Base-by-base conservation (phyloP, 2,113 vertebrate genomes). In the Equus przewalskii region DNA sequence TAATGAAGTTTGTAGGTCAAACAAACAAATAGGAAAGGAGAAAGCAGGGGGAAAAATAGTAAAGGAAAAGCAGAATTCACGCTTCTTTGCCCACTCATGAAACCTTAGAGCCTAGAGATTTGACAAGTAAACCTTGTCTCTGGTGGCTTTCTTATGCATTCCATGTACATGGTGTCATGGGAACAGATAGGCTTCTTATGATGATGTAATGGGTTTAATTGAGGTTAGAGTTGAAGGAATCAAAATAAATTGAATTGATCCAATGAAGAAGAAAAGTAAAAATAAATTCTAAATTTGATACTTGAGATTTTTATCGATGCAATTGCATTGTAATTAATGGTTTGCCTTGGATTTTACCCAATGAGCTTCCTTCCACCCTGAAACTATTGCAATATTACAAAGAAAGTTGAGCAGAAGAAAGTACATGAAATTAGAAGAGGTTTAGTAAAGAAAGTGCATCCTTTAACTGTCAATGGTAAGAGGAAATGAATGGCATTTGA, bases 281-380 rank as follows among this genome's bases (percentile, higher is more conserved):
- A 97, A 87, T 54, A 92, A 80, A 94, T 84, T 96, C 7, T 84
- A 85, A 83, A 97, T 81, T 96, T 90, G 65, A 97, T 90, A 87
- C 76, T 80, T 94, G 33, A 96, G 76, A 95, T 93, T 92, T 93
- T 95, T 92, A 84, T 90, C 58, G 44, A 51, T 62, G 13, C 19
- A 96, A 94, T 93, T 95, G 36, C 22, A 90, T 69, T 86, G 62
- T 80, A 90, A 78, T 94, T 89, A 92, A 49, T 58, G 16, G 4
- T 93, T 91, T 96, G 28, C 24, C 41, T 60, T 75, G 16, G 33
- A 87, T 65, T 4, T 14, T 87, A 56, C 28, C 6, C 62, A 89
- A 3, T 15, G 44, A 96, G 21, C 14, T 95, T 90, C 73, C 30
- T 64, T 30, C 13, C 4, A 88, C 28, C 4, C 24, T 82, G 36